Percentiles rank a stretch among this genome's conserved stretches.
Evolutionary conservation across 2,797 vertebrate genomes (phyloP).

Genomic region (Sphenopsis melanotis): DNA sequence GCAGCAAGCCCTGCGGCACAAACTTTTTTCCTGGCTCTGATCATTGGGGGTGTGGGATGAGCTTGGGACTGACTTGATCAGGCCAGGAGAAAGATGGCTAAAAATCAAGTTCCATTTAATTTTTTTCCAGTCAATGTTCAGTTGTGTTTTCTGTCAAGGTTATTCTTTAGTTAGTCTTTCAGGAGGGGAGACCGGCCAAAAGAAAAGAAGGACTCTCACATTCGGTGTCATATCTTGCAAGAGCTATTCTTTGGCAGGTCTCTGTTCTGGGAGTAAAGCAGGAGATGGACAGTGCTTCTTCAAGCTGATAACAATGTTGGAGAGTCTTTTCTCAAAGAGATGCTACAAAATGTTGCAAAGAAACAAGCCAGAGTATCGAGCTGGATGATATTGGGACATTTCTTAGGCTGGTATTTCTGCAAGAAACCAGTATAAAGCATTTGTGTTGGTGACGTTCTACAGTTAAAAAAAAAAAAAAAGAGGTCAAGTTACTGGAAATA

Average conservation of each 20-base stretch:
- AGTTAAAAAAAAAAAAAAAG: not conserved
- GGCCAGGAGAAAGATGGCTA: not conserved
- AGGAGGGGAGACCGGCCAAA: not conserved
- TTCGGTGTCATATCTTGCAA: not conserved
- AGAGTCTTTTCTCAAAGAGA: not conserved
- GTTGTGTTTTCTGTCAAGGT: slow-evolving; percentile 10
- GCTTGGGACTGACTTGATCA: not conserved
- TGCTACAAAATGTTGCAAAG: not conserved
- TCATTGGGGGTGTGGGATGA: not conserved
- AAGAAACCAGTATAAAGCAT: not conserved
- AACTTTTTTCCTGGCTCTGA: not conserved
- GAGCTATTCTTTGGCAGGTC: slow-evolving; percentile 14
- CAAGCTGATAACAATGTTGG: not conserved
- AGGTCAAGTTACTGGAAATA: slow-evolving; percentile 35
- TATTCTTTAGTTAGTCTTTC: slow-evolving; percentile 23
- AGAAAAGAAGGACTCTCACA: not conserved
- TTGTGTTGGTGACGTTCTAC: not conserved
- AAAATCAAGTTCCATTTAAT: not conserved
- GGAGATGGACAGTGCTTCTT: not conserved
- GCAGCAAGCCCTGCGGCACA: not conserved
- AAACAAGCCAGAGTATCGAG: not conserved
- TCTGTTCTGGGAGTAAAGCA: slow-evolving; percentile 8
- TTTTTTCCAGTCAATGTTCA: not conserved
- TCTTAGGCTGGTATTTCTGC: not conserved
- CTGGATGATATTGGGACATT: not conserved